Percentiles rank a stretch among this genome's conserved stretches.
Conservation (phyloP, 2,797 vertebrate genomes). For the Thamnophis elegans region DNA sequence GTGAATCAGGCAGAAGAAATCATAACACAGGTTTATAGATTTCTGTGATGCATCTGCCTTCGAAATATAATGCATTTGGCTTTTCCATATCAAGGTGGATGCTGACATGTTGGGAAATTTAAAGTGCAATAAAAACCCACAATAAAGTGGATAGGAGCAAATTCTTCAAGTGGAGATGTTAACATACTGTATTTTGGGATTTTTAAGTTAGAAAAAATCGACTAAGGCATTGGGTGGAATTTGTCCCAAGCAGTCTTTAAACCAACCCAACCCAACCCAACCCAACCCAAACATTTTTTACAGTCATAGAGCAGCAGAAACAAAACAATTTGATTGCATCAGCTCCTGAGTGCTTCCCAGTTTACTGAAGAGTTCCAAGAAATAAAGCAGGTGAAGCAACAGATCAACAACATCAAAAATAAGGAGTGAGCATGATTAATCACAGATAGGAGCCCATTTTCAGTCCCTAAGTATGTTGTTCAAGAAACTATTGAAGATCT, state of each 20-base stretch:
- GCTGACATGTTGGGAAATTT: neutral
- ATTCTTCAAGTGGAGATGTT: neutral
- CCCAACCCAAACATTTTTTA: neutral
- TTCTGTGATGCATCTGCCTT: neutral
- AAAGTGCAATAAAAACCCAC: neutral
- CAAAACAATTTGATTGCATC: neutral
- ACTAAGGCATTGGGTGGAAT: neutral
- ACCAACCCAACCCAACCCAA: too few species aligned
- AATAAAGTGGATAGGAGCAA: neutral
- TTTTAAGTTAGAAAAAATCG: neutral
- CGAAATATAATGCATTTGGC: neutral
- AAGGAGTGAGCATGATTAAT: neutral
- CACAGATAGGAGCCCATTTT: neutral
- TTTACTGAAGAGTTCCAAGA: neutral
- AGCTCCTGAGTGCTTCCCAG: neutral
- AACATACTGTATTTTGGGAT: neutral
- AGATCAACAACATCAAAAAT: neutral
- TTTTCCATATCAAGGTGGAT: neutral
- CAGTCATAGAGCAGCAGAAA: neutral
- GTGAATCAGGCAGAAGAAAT: neutral
- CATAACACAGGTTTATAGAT: neutral
- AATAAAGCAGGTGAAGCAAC: neutral
- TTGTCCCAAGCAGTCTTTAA: neutral
- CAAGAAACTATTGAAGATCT: neutral
- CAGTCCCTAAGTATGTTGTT: neutral